Base-by-base conservation (phyloP, 1,140 invertebrate species). In the Phocides pigmalion region DNA sequence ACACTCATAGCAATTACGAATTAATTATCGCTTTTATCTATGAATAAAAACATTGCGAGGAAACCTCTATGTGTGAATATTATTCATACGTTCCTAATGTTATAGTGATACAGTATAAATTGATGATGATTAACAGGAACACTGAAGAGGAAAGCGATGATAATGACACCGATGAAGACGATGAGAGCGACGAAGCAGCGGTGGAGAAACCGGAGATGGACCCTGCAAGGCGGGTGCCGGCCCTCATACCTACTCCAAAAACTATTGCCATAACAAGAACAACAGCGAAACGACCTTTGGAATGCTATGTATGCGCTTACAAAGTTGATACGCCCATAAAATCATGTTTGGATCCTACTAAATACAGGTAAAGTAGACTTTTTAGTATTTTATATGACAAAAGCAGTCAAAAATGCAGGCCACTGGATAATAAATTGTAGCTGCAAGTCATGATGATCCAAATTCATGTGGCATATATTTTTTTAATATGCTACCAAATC, bases 281-380 rank as follows among this genome's bases (percentile, higher is more conserved):
- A 0, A 64, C 70, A 0, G 79, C 79, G 20, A 81, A 70, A 46
- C 68, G 76, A 8, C 81, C 86, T 0, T 61, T 90, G 2, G 85
- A 90, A 51, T 90, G 87, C 46, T 90, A 83, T 37, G 82, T 88
- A 4, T 90, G 87, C 22, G 78, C 75, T 17, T 88, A 75, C 56
- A 88, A 88, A 56, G 49, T 79, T 0, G 84, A 87, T 15, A 76
- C 78, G 4, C 82, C 73, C 2, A 32, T 90, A 1, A 74, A 78
- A 64, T 75, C 85, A 0, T 90, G 87, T 25, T 59, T 90, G 62
- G 87, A 90, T 75, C 87, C 87, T 9, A 72, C 79, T 2, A 88
- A 88, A 72, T 81, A 79, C 54, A 86, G 80, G 87, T 85, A 64
- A 8, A 32, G n/a, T n/a, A n/a, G 3, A 28, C 25, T 8, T 28